These are phyloP conservation scores for Empidonax alnorum DNA, from an alignment of 2,113 vertebrate genomes.

Conservation along the genomic window DNA sequence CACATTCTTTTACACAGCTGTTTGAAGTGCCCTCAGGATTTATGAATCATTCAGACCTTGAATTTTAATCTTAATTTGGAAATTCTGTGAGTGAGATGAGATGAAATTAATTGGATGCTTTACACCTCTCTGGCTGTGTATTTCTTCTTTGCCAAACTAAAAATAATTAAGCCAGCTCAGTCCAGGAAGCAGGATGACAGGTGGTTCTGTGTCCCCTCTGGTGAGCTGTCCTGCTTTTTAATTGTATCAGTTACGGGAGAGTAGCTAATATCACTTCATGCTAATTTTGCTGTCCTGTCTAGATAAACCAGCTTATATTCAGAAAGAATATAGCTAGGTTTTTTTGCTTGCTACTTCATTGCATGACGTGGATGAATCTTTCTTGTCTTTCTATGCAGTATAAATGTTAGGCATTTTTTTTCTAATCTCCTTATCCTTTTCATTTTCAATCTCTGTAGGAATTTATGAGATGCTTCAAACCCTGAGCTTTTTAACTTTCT, in stretches of 20 bases:
- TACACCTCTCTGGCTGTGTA: background rate
- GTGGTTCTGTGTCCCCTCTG: background rate
- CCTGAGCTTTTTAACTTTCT: background rate
- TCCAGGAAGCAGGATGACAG: background rate
- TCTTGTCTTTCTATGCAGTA: background rate
- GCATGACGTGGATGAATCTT: background rate
- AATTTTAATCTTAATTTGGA: slow-evolving; percentile 1
- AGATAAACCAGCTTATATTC: background rate
- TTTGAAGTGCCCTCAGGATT: background rate
- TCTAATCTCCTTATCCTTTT: background rate
- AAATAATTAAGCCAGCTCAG: background rate
- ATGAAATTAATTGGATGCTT: background rate
- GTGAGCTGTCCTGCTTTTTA: background rate
- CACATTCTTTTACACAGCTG: background rate
- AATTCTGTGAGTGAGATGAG: background rate
- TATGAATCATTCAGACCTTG: background rate
- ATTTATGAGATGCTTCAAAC: background rate
- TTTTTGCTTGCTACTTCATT: background rate
- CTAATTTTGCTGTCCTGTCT: background rate
- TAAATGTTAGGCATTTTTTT: background rate
- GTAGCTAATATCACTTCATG: background rate
- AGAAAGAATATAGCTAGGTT: background rate
- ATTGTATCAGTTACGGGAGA: background rate
- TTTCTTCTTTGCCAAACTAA: background rate
- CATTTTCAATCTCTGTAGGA: background rate